Evolutionary conservation across 2,888 invertebrate species (phyloP), one percentile per base, ranked within the genome.

Genomic region (Criorhina ranunculi): DNA sequence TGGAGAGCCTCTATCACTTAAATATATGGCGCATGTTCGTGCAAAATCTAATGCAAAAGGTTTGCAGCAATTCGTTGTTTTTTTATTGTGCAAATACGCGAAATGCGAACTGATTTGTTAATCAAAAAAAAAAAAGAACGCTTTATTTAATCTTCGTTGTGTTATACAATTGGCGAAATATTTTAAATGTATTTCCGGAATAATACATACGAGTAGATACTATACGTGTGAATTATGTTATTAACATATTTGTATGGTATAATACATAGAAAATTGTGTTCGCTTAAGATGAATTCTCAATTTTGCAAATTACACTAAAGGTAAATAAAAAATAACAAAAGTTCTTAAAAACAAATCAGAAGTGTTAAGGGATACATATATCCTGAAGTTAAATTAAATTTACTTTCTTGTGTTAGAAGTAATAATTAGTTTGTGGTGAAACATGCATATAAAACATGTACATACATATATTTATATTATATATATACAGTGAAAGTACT

Each of bases 1-100:
- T 55, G 57, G 49, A 66, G 49, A 49, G 31, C 15, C 66, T 49
- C 49, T 40, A 33, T 31, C 11, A 76, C 66, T 37, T 57, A 75
- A 67, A 59, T 77, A 51, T 53, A 69, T 76, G 59, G 69, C 77
- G 77, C 77, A 77, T 77, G 77, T 77, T 77, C 69, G 69, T 77
- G 67, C 69, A 53, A 75, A 77, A 35, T 67, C 42, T 24, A 33
- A 42, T 53, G 67, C 51, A 67, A 76, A 69, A 33, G 51, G 69
- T 77, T 77, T 60, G 59, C 59, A 57, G 59, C 59, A 31, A 42
- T 59, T 51, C 8, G 51, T 49, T 60, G 51, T 49, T 60, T 59
- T 72, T 75, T 55, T 40, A 33, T 37, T 49, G 57, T 66, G 51
- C 19, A 31, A 66, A 57, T 51, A 49, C 57, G 66, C 44, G 24